Base-by-base conservation (phyloP, 2,888 invertebrate genomes). In the Eremobia ochroleuca region DNA sequence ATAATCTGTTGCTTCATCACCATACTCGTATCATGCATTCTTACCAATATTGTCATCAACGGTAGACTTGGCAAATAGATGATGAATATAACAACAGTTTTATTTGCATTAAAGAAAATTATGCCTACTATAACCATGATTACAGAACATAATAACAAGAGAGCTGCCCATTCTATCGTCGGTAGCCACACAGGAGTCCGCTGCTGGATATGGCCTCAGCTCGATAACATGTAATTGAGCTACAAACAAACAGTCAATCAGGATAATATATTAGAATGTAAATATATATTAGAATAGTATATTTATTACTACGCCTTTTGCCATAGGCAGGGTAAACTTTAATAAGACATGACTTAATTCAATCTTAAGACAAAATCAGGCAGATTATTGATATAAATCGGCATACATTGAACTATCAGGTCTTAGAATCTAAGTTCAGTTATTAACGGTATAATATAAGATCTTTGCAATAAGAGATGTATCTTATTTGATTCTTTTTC, bases 381-480 rank as follows among this genome's bases (percentile, higher is more conserved):
- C 74, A 68, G 69, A 75, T 87, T 79, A 87, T 86, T 82, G 79
- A 86, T 77, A 87, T 65, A 83, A 85, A 85, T 87, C 76, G 81
- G 61, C 79, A 87, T 86, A 82, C 72, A 84, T 83, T 85, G 55
- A 66, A 76, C 68, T 43, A 69, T 75, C 70, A 55, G 52, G 69
- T 62, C 73, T 82, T 76, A 74, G 70, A 61, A 86, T 85, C 76
- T 73, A 65, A 76, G 64, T 71, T 74, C 70, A 70, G 73, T 81
- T 77, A 80, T 69, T 62, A 71, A 79, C 77, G 76, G 78, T 69
- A 62, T 49, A 15, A 79, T 72, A 87, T 76, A 76, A 75, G 59
- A 79, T 87, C 81, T 76, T 40, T 61, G 77, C 69, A 87, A 82
- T 77, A 74, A 66, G 71, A 79, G 75, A 79, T 82, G 71, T 74